A percentile compares a stretch with the other conserved stretches of the same genome.
Evolutionary conservation across 2,113 vertebrate species (phyloP).

Genomic region (Tursiops truncatus): DNA sequence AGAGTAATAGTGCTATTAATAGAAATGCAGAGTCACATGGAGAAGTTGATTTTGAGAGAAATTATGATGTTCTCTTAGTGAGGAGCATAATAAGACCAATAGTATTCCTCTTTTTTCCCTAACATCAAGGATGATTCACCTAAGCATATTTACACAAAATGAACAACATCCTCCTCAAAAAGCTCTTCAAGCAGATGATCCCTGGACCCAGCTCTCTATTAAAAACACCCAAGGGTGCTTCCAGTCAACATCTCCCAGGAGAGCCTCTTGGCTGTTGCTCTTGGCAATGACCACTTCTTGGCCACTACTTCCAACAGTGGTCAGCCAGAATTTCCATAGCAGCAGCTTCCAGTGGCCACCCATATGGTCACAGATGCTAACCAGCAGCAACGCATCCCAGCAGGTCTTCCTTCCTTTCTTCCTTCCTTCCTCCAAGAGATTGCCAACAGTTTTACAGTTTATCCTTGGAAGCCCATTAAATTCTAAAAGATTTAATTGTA

Average conservation of each 20-base stretch:
- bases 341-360: neutral
- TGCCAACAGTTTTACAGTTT: neutral
- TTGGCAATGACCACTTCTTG: neutral
- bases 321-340: neutral
- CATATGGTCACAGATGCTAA: neutral
- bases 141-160: constrained; percentile 28
- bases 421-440: neutral
- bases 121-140: constrained; percentile 55
- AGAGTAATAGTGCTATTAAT: constrained; percentile 27
- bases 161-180: neutral
- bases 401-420: neutral
- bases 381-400: neutral
- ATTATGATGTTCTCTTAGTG: constrained; percentile 3
- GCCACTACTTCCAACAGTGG: neutral
- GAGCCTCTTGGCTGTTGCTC: neutral
- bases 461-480: neutral
- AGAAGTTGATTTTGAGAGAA: constrained; percentile 30
- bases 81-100: neutral
- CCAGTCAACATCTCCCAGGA: neutral
- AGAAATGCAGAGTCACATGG: neutral
- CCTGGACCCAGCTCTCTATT: constrained; percentile 17
- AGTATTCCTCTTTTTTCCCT: neutral
- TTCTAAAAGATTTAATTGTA: neutral
- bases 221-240: neutral
- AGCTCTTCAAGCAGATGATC: neutral